Evolutionary conservation across 2,797 vertebrate species (phyloP).

Genomic region (Tenualosa ilisha): DNA sequence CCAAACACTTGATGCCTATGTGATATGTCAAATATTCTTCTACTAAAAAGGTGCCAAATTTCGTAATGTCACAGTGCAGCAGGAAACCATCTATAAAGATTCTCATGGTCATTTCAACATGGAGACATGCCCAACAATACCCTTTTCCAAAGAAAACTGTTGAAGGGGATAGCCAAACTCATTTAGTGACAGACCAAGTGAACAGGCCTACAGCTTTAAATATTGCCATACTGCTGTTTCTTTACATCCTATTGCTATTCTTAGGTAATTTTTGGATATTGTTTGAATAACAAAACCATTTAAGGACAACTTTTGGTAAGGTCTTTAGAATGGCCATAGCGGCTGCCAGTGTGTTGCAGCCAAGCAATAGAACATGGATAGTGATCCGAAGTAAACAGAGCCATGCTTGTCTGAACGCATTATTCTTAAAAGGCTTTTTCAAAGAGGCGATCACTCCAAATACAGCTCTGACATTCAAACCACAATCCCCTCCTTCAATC

Average conservation of each 20-base stretch:
- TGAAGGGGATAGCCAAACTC: background rate
- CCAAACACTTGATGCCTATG: background rate
- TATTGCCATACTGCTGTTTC: too few species aligned
- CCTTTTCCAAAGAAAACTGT: background rate
- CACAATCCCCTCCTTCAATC: constrained; percentile 57
- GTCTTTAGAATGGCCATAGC: background rate
- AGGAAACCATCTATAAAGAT: background rate
- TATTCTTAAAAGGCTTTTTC: too few species aligned
- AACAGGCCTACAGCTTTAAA: background rate
- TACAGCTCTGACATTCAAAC: constrained; percentile 64
- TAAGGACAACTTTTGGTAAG: too few species aligned
- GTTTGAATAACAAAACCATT: too few species aligned
- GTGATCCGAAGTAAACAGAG: constrained; percentile 38
- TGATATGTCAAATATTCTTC: background rate
- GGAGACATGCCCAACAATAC: background rate
- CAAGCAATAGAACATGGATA: background rate
- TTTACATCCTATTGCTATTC: too few species aligned
- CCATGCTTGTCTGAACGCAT: constrained; percentile 62
- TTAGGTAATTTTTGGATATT: too few species aligned
- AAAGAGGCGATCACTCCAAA: constrained; percentile 52
- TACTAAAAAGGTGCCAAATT: background rate
- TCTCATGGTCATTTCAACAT: background rate
- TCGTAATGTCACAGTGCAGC: background rate
- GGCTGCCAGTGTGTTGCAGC: background rate
- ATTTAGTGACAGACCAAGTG: background rate